These are phyloP conservation scores for Platerodrilus igneus DNA, from an alignment of 2,888 invertebrate genomes.

Conservation along the genomic window DNA sequence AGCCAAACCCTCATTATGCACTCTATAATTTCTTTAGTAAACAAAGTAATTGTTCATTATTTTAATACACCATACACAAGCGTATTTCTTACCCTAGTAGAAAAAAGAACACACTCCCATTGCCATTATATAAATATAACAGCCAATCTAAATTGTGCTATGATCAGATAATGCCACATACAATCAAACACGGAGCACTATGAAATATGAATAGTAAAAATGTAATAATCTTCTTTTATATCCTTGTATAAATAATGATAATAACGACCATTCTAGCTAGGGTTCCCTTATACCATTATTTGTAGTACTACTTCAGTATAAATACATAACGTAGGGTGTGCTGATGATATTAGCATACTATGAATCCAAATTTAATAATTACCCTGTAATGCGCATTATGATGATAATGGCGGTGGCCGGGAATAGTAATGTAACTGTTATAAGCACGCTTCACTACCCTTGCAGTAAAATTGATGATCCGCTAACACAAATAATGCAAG, in stretches of 20 bases:
- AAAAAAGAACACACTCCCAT: too few relatives aligned
- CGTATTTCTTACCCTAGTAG: too few relatives aligned
- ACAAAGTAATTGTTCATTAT: too few relatives aligned
- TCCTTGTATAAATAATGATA: conserved; percentile 23
- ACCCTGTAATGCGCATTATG: conserved; percentile 45
- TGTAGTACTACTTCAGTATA: conserved; percentile 22
- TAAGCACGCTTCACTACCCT: conserved; percentile 28
- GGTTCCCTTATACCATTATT: conserved; percentile 17
- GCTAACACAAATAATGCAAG: conserved; percentile 29
- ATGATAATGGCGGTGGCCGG: conserved; percentile 38
- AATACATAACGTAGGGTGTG: conserved; percentile 35
- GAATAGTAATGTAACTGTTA: conserved; percentile 23
- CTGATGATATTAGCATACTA: conserved; percentile 36
- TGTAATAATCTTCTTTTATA: conserved; percentile 37
- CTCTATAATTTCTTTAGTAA: too few relatives aligned
- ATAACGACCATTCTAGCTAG: too few relatives aligned
- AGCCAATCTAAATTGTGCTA: too few relatives aligned
- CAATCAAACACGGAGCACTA: too few relatives aligned
- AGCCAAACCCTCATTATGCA: too few relatives aligned
- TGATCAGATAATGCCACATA: too few relatives aligned
- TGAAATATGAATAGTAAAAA: conserved; percentile 39
- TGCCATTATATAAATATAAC: too few relatives aligned
- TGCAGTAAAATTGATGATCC: conserved; percentile 31
- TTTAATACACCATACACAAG: too few relatives aligned
- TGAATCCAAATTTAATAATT: conserved; percentile 44